Conservation (phyloP, 2,113 vertebrate species). For the Gracilinanus agilis region DNA sequence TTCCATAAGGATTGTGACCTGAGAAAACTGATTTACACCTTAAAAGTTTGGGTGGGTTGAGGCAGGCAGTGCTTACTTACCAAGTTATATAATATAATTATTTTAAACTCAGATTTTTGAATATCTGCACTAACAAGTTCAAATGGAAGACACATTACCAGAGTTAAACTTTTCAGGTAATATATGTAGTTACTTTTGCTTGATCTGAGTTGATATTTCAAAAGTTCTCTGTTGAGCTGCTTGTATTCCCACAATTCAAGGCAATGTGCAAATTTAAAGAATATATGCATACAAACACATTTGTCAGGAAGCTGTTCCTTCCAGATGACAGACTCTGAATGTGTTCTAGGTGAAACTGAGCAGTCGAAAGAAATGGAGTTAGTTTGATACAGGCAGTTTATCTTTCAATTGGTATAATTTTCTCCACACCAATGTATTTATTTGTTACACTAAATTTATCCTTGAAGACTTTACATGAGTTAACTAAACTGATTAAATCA, state of each 20-base stretch:
- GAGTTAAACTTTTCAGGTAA: slow-evolving; percentile 52
- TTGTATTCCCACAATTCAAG: slow-evolving; percentile 47
- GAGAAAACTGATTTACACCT: neutral
- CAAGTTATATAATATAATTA: neutral
- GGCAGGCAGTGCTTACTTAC: neutral
- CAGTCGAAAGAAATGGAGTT: neutral
- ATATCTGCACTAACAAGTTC: slow-evolving; percentile 15
- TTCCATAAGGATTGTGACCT: neutral
- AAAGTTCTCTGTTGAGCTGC: slow-evolving; percentile 41
- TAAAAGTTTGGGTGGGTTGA: neutral
- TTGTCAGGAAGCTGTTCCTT: slow-evolving; percentile 48
- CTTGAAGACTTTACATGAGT: neutral
- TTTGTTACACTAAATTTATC: slow-evolving; percentile 51
- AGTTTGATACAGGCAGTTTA: slow-evolving; percentile 42
- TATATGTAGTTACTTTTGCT: slow-evolving; percentile 53
- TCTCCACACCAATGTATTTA: slow-evolving; percentile 33
- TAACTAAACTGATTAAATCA: slow-evolving; percentile 49
- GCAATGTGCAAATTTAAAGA: slow-evolving; percentile 61
- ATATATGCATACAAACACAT: slow-evolving; percentile 29
- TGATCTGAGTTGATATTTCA: slow-evolving; percentile 61
- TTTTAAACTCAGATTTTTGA: neutral
- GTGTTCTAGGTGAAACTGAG: slow-evolving; percentile 55
- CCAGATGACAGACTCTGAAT: slow-evolving; percentile 66
- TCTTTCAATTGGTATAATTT: slow-evolving; percentile 36
- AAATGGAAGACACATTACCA: slow-evolving; percentile 32